phyloP scores from a whole-genome alignment of 1,140 invertebrate species.

The Piezodorus guildinii region DNA sequence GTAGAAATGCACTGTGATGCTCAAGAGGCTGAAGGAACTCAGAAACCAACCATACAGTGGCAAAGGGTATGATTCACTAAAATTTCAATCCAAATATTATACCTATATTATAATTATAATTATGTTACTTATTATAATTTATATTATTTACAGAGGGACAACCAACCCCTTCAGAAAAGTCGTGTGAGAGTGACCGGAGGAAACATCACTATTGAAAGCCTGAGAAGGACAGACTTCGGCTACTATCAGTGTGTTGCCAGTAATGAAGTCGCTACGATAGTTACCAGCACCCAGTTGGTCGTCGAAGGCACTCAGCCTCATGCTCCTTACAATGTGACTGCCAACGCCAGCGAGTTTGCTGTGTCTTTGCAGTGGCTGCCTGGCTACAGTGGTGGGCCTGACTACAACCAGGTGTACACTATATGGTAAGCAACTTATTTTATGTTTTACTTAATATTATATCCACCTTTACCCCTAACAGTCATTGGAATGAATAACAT shows the following conservation, averaged over 20 bases:
- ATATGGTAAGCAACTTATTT: conserved; percentile 52
- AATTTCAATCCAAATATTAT: not conserved
- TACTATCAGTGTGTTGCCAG: conserved; percentile 88
- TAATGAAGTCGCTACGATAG: conserved; percentile 89
- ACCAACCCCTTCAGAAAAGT: conserved; percentile 63
- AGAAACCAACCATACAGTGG: conserved; percentile 81
- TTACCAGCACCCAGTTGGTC: conserved; percentile 77
- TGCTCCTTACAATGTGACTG: conserved; percentile 86
- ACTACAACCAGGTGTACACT: conserved; percentile 87
- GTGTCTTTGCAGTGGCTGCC: conserved; percentile 86
- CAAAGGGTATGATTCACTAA: conserved; percentile 49
- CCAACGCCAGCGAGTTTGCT: conserved; percentile 73
- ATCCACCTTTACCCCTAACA: too few relatives aligned
- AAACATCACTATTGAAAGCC: conserved; percentile 81
- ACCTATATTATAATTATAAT: not conserved
- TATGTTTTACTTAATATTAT: too few relatives aligned
- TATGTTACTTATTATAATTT: not conserved
- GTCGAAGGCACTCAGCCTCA: conserved; percentile 93
- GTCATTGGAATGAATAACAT: too few relatives aligned
- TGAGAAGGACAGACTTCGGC: conserved; percentile 82
- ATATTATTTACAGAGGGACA: conserved; percentile 47
- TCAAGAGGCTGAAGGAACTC: conserved; percentile 77
- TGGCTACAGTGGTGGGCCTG: conserved; percentile 85
- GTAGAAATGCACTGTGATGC: conserved; percentile 90
- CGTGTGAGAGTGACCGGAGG: conserved; percentile 65